These are phyloP conservation scores for Hybos culiciformis DNA, from an alignment of 2,888 invertebrate genomes.

Conservation along the genomic window DNA sequence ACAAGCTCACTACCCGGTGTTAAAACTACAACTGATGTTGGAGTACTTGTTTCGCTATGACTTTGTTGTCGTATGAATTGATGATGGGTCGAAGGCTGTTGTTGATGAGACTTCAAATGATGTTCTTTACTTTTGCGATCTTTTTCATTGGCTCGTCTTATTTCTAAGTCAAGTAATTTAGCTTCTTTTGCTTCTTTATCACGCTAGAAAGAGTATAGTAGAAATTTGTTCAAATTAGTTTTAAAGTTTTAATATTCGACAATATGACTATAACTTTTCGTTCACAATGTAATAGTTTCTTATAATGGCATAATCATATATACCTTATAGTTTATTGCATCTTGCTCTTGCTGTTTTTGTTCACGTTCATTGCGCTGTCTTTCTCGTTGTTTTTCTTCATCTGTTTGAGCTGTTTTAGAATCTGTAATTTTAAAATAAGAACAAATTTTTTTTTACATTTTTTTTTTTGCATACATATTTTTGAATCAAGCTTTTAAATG, in stretches of 20 bases:
- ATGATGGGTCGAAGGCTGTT: constrained; percentile 15
- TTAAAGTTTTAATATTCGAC: neutral
- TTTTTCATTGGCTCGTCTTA: constrained; percentile 33
- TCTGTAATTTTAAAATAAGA: constrained; percentile 26
- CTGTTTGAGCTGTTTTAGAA: constrained; percentile 36
- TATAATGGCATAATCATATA: too few species aligned
- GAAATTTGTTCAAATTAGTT: neutral
- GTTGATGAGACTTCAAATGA: constrained; percentile 17
- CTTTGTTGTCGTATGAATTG: constrained; percentile 7
- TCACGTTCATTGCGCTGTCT: constrained; percentile 36
- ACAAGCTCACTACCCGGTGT: constrained; percentile 13
- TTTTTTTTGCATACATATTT: too few species aligned
- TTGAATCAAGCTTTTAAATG: too few species aligned
- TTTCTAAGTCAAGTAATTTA: constrained; percentile 34
- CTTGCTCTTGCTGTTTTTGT: constrained; percentile 35
- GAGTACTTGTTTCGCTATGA: constrained; percentile 20
- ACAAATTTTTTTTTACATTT: too few species aligned
- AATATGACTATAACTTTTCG: neutral
- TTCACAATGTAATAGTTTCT: neutral
- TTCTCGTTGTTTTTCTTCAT: constrained; percentile 37
- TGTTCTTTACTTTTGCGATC: constrained; percentile 30
- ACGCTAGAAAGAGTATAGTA: constrained; percentile 20
- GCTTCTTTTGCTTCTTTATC: constrained; percentile 36
- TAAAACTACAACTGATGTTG: constrained; percentile 20
- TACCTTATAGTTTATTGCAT: constrained; percentile 36